Base-by-base conservation (phyloP, 2,888 invertebrate genomes). In the Drosophila phalerata region DNA sequence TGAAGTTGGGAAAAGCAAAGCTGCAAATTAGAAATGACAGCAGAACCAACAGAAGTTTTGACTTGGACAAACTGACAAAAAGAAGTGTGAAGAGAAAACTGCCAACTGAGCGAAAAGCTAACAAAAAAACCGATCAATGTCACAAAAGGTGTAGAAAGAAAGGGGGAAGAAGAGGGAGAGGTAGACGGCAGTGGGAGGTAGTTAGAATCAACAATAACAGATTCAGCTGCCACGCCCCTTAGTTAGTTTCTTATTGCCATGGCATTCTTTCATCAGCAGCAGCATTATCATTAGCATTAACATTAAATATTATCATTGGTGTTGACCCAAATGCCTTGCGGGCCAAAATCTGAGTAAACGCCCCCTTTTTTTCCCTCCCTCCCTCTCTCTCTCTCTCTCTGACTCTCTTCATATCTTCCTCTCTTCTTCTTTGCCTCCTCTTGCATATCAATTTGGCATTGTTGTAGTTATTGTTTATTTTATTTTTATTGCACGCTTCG, bases 401-500 rank as follows among this genome's bases (percentile, higher is more conserved):
- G n/a, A 43, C 40, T n/a, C n/a, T n/a, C n/a, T n/a, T n/a, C n/a
- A n/a, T n/a, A n/a, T n/a, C n/a, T n/a, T n/a, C n/a, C n/a, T n/a
- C n/a, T 51, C 22, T 45, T 43, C 13, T 28, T 48, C 19, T 49
- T 49, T 19, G 37, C 52, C 42, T 45, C n/a, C 58, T 57, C 47
- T 49, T 75, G 73, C 74, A 75, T 71, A 72, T 62, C 66, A 69
- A 64, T 75, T 66, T 64, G 40, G 55, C 51, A 69, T 79, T 69
- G 73, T 64, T 69, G 66, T 56, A 61, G 51, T 40, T 48, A 15
- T 53, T 57, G 13, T 49, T 38, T 19, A 0, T 42, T 42, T 0
- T 11, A 19, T 56, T 56, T 56, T 64, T 70, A 67, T 68, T 85
- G 83, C 83, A 83, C 83, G 85, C 83, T 85, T 85, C 85, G 84